Conservation (phyloP, 2,797 vertebrate genomes). For the Pterois miles region DNA sequence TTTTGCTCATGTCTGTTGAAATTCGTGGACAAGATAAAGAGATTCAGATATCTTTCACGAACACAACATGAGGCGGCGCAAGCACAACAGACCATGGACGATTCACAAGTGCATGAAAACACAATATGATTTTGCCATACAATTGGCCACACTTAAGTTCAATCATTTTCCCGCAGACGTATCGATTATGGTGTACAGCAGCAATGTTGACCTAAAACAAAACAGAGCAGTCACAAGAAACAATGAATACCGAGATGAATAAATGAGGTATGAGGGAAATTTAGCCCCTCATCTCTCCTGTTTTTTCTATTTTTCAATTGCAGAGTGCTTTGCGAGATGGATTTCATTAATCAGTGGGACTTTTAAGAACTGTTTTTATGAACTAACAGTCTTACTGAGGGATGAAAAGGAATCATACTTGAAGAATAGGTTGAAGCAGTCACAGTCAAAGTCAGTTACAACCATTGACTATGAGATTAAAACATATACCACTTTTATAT, state of each 20-base stretch:
- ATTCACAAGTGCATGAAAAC: not conserved
- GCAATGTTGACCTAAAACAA: not conserved
- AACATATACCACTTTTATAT: conserved; percentile 10
- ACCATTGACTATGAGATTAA: conserved; percentile 4
- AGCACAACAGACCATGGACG: not conserved
- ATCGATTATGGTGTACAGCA: conserved; percentile 6
- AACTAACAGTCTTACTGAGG: not conserved
- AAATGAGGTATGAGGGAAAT: conserved; percentile 4
- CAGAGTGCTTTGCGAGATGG: conserved; percentile 5
- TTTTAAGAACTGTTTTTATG: not conserved
- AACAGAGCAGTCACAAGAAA: conserved; percentile 31
- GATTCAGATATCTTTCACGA: not conserved
- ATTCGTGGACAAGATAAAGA: not conserved
- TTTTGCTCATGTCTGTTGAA: not conserved
- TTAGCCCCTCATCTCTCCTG: not conserved
- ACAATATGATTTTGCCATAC: conserved; percentile 13
- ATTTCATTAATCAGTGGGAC: conserved; percentile 21
- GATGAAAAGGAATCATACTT: conserved; percentile 29
- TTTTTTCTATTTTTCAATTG: conserved; percentile 21
- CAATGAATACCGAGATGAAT: conserved; percentile 5
- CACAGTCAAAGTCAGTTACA: not conserved
- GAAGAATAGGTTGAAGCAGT: conserved; percentile 2
- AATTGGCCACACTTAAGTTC: conserved; percentile 6
- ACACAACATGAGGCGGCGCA: not conserved
- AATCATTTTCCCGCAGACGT: conserved; percentile 2